A percentile compares a stretch with the other conserved stretches of the same genome.
Conservation (phyloP, 2,888 invertebrate genomes). For the Baccha elongata region DNA sequence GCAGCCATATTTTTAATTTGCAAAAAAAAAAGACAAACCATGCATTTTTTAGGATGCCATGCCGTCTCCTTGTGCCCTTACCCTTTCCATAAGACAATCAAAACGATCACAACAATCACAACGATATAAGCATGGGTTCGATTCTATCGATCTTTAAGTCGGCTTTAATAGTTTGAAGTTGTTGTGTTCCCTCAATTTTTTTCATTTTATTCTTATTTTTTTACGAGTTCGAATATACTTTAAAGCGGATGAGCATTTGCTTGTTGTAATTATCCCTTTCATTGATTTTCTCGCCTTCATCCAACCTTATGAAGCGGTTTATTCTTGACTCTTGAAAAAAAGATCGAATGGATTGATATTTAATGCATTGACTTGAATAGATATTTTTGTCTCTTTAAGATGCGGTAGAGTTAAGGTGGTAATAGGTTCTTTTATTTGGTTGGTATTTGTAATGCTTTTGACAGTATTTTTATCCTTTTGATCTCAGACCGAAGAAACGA, state of each 20-base stretch:
- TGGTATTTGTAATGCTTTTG: no score
- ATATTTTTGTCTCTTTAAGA: no score
- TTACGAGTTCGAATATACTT: background rate
- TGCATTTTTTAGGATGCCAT: no score
- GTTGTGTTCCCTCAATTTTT: background rate
- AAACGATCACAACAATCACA: constrained; percentile 36
- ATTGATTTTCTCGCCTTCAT: constrained; percentile 17
- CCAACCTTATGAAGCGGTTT: no score
- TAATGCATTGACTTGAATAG: no score
- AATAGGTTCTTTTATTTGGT: no score
- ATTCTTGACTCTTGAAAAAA: no score
- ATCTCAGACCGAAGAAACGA: no score
- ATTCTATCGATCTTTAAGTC: constrained; percentile 30
- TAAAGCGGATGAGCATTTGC: constrained; percentile 29
- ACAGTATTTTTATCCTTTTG: no score
- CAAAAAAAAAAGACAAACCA: no score
- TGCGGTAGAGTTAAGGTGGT: no score
- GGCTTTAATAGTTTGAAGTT: constrained; percentile 41
- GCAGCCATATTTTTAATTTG: background rate
- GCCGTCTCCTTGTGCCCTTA: background rate
- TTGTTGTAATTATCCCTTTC: constrained; percentile 59
- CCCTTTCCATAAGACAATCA: constrained; percentile 15
- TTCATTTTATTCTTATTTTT: background rate
- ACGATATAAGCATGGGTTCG: constrained; percentile 29
- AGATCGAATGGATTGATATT: no score